Evolutionary conservation across 1,140 invertebrate genomes (phyloP), one percentile per base, ranked within the genome.

Genomic region (Cotesia typhae): DNA sequence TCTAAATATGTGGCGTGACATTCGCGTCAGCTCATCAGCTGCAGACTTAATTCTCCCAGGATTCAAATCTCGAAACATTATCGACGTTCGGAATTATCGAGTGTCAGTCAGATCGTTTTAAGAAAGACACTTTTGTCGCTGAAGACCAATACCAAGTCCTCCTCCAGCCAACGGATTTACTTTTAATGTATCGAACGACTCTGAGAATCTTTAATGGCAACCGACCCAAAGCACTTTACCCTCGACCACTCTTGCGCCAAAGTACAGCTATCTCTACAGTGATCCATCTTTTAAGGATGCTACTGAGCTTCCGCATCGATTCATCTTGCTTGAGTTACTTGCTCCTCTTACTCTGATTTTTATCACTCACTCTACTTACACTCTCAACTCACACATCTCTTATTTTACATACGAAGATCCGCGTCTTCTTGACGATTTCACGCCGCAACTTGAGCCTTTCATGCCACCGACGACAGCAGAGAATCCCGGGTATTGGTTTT

Each of bases 401-500:
- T 47, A 47, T 47, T 47, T 47, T 47, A 47, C 41, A 9, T 47
- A 10, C 41, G 5, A 5, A 47, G 10, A 47, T 47, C 14, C 12
- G 14, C 47, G 28, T 35, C 67, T 35, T 59, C 55, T 60, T 20
- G 36, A 10, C 55, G 53, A 68, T 68, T 70, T 70, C 59, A 63
- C 69, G 28, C 36, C 20, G 38, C 52, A 70, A 70, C 69, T 70
- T 70, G 35, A 59, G 59, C 17, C 59, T 63, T 70, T 51, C 69
- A 14, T 28, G 38, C 9, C 14, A 14, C 36, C 38, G 36, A 12
- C 14, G 36, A 10, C 3, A 7, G 67, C 36, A 37, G 52, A 51
- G 67, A 55, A 17, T 9, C 14, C 10, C 60, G 7, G 69, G 74
- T 81, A 81, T 81, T 80, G 80, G 79, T 80, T 81, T 81, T 81